phyloP scores from a whole-genome alignment of 2,113 vertebrate genomes.

The Ia io region DNA sequence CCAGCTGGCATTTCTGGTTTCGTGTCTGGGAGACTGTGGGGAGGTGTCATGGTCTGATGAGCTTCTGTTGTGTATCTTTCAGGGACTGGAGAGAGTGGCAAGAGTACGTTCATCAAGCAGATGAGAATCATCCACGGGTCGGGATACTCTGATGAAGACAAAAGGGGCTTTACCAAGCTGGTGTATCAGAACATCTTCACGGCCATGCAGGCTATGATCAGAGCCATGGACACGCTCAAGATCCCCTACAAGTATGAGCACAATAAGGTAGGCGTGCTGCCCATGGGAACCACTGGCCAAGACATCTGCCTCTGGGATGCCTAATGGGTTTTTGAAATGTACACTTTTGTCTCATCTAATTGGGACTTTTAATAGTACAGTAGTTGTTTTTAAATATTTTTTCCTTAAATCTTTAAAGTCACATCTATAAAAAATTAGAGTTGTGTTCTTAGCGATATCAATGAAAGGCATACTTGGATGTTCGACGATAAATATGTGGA shows the following conservation, averaged over 20 bases:
- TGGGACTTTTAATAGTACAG: background rate
- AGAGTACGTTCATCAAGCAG: constrained; percentile 92
- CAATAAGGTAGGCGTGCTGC: constrained; percentile 89
- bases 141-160: constrained; percentile 97
- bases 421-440: background rate
- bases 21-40: background rate
- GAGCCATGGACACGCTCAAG: constrained; percentile 93
- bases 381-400: background rate
- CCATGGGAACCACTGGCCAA: background rate
- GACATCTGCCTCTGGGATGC: background rate
- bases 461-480: background rate
- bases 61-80: constrained; percentile 71
- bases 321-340: background rate
- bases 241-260: constrained; percentile 93
- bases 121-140: constrained; percentile 98
- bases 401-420: background rate
- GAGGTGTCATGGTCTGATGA: constrained; percentile 44
- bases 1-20: background rate
- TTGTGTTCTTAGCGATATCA: background rate
- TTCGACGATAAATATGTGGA: background rate
- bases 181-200: constrained; percentile 99
- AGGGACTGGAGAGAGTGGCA: constrained; percentile 91
- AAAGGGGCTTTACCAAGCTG: constrained; percentile 91
- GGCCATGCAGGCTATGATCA: constrained; percentile 96
- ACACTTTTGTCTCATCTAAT: background rate